Base-by-base conservation (phyloP, 2,113 vertebrate genomes). In the Theristicus caerulescens region DNA sequence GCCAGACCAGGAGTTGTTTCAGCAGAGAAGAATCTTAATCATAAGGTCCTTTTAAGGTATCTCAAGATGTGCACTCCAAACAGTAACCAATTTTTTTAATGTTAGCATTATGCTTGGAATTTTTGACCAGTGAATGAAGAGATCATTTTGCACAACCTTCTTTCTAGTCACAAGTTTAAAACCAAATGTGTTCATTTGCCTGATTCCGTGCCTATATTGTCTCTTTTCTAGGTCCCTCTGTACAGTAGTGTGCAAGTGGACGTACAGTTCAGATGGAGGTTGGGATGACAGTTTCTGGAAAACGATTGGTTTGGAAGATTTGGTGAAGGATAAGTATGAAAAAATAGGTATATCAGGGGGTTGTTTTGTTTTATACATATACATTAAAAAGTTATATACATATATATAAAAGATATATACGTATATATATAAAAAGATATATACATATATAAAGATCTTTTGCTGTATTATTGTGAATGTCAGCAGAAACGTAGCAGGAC, bases 211-310 rank as follows among this genome's bases (percentile, higher is more conserved):
- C 25, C 13, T 94, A 0, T 86, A 4, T 94, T 76, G 34, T 49
- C 16, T 93, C 86, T 86, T 96, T 88, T 79, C 61, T 93, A 99
- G 99, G 82, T 99, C 99, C 92, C 98, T 99, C 70, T 99, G 99
- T 84, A 99, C 99, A 13, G 94, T 99, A 83, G 98, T 99, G 82
- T 99, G 99, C 96, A 99, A 99, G 89, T 99, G 99, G 99, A 99
- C 99, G 0, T 99, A 99, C 87, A 99, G 98, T 2, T 97, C 99
- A n/a, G 98, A 99, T 58, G 97, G 96, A n/a, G 99, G 99, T 61
- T 99, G 99, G 99, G 98, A 99, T 61, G 96, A 98, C 87, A 98
- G 95, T 66, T 99, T 99, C 96, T 99, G 99, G 99, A 98, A 97
- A 11, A 91, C 62, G 78, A 97, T 99, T 80, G 99, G 98, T 64